Conservation (phyloP, 2,113 vertebrate species). For the Sceloporus undulatus region DNA sequence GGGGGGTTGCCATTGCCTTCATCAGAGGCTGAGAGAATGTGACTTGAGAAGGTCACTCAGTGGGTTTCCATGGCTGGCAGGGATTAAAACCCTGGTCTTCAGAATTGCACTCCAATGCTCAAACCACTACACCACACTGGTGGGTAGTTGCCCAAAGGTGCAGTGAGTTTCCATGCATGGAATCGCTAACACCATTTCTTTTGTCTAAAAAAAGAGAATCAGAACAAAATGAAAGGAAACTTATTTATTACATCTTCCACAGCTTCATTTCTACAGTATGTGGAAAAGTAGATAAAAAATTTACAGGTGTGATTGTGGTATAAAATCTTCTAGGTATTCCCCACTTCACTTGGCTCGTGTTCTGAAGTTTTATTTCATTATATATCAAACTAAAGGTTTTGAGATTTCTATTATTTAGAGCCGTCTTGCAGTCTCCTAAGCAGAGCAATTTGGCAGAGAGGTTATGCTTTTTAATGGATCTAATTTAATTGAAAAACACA, state of each 20-base stretch:
- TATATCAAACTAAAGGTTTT: too few species aligned
- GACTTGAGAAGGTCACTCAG: too few species aligned
- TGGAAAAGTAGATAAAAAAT: neutral
- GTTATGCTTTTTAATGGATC: neutral
- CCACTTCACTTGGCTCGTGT: too few species aligned
- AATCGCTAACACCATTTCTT: neutral
- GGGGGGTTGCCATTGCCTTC: too few species aligned
- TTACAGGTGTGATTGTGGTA: neutral
- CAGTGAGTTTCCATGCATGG: neutral
- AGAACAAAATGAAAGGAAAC: neutral
- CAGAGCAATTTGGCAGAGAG: neutral
- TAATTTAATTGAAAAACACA: neutral
- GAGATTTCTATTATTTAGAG: neutral
- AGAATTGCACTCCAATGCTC: too few species aligned
- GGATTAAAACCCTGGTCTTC: too few species aligned
- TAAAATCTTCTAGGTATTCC: neutral
- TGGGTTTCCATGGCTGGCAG: too few species aligned
- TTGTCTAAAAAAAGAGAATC: neutral
- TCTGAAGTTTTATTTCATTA: neutral
- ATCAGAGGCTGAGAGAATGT: too few species aligned
- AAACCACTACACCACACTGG: too few species aligned
- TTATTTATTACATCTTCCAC: neutral
- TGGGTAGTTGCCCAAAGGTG: conserved; percentile 1
- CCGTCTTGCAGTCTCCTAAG: neutral
- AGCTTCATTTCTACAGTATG: neutral